A percentile compares a stretch with the other conserved stretches of the same genome.
These are phyloP conservation scores for Peromyscus aztecus DNA, from an alignment of 2,797 vertebrate species.

Conservation along the genomic window DNA sequence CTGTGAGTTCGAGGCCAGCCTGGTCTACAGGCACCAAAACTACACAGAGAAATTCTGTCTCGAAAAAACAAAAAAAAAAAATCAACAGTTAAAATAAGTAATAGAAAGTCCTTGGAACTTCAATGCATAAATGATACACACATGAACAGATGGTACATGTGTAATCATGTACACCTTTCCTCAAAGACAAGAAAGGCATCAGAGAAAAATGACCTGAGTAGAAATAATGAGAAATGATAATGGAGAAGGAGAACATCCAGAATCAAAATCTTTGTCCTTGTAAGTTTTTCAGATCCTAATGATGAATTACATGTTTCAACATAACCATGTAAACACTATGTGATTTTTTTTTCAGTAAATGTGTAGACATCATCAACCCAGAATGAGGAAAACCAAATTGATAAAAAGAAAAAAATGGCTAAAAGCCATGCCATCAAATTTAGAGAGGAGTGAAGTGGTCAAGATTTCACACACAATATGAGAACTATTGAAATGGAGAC, in stretches of 20 bases:
- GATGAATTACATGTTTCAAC: not conserved
- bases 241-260: slow-evolving; percentile 21
- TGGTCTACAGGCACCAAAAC: too few species aligned
- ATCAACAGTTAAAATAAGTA: not conserved
- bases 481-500: not conserved
- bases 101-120: not conserved
- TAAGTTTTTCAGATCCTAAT: not conserved
- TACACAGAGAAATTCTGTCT: too few species aligned
- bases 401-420: not conserved
- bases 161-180: not conserved
- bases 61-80: not conserved
- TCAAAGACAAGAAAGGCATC: slow-evolving; percentile 55
- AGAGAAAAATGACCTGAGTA: slow-evolving; percentile 58
- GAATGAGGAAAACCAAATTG: not conserved
- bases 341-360: not conserved
- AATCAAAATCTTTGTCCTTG: slow-evolving; percentile 51
- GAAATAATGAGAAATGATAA: slow-evolving; percentile 63
- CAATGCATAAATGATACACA: not conserved
- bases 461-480: not conserved
- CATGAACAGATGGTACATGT: not conserved
- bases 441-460: not conserved
- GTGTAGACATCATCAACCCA: not conserved
- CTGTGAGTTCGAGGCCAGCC: too few species aligned
- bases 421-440: not conserved
- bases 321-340: not conserved